Conservation (phyloP, 2,113 vertebrate genomes). For the Leptobrachium leishanense region DNA sequence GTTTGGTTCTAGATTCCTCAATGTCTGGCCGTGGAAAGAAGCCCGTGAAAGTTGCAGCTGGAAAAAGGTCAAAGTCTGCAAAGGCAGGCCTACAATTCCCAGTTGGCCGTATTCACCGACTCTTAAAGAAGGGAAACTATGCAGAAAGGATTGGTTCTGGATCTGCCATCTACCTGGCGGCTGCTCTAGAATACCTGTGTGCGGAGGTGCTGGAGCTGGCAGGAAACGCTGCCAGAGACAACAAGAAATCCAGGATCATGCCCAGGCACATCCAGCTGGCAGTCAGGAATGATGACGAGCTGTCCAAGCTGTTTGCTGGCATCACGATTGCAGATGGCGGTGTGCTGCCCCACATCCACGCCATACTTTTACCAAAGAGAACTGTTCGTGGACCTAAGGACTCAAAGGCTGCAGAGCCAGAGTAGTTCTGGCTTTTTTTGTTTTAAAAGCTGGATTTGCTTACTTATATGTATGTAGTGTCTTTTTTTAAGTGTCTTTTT, state of each 20-base stretch:
- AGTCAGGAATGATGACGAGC: conserved; percentile 72
- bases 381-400: conserved; percentile 20
- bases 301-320: conserved; percentile 62
- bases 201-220: conserved; percentile 75
- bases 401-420: conserved; percentile 18
- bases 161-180: conserved; percentile 67
- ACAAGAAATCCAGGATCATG: conserved; percentile 66
- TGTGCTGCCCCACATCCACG: conserved; percentile 68
- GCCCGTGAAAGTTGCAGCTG: fast-evolving
- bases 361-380: conserved; percentile 66
- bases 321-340: conserved; percentile 73
- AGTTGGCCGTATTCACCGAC: conserved; percentile 64
- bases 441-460: no score
- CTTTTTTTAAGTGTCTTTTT: no score
- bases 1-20: neutral
- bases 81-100: conserved; percentile 73
- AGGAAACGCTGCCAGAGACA: conserved; percentile 66
- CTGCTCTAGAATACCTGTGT: conserved; percentile 71
- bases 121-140: conserved; percentile 64
- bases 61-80: conserved; percentile 49
- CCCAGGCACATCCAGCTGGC: conserved; percentile 75
- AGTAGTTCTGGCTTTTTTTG: conserved; percentile 15
- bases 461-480: no score
- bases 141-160: conserved; percentile 56
- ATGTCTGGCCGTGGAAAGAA: conserved; percentile 76